Evolutionary conservation across 2,888 invertebrate species (phyloP), one percentile per base, ranked within the genome.

Genomic region (Stenodema calcarata): DNA sequence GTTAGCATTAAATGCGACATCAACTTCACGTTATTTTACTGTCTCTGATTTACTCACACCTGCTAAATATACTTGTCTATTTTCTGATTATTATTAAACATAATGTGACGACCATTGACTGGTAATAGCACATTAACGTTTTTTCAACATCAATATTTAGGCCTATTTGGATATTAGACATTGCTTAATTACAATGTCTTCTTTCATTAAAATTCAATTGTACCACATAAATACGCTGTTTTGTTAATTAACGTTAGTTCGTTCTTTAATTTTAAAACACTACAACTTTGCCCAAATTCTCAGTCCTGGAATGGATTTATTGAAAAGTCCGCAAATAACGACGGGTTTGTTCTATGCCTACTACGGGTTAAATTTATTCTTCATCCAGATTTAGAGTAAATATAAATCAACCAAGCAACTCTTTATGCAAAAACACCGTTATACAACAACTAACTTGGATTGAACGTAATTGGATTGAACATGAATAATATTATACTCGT

Each of bases 151-250:
- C 86, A 69, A 86, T 78, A 78, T 79, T 86, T 86, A 86, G 86
- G 86, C 86, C 86, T 86, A 86, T 86, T 86, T 79, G 86, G 86
- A 86, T 86, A 79, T 86, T 79, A 86, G 86, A 86, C 86, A 79
- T 79, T 79, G 86, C 44, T 79, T 54, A 42, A 86, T 76, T 69
- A 62, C 78, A 69, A 62, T 62, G 78, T 79, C 79, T 79, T 80
- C 54, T 62, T 80, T 80, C 44, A 41, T 50, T 84, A 73, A 73
- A 42, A 62, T 62, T 62, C 80, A 80, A 80, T 42, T 80, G 50
- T 42, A 78, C 42, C 78, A 78, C 78, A 44, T 78, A 44, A 80
- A 80, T 80, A 50, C 80, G 27, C 54, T 80, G 54, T 18, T 44
- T 73, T 47, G 47, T 47, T 47, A 47, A 47, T 47, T 62, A 62